Percentiles rank a stretch among this genome's conserved stretches.
These are phyloP conservation scores for Aptenodytes forsteri DNA, from an alignment of 2,113 vertebrate genomes.

Conservation along the genomic window DNA sequence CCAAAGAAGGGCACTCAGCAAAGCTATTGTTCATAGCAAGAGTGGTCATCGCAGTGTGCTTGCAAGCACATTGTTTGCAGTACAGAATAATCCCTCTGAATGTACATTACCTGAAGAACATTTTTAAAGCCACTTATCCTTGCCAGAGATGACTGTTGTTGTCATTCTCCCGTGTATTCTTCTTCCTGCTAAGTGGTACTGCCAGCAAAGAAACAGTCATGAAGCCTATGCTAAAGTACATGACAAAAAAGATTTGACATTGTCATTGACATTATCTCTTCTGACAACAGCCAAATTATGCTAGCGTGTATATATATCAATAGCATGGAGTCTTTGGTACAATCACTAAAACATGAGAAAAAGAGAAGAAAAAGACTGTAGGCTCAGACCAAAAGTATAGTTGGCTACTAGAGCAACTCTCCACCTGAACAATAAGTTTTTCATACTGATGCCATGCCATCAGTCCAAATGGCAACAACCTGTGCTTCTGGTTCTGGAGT, in stretches of 20 bases:
- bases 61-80: not conserved
- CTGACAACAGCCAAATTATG: not conserved
- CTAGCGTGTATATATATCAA: not conserved
- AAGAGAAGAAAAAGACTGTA: not conserved
- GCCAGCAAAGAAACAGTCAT: not conserved
- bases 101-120: not conserved
- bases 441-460: not conserved
- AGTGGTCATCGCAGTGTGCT: not conserved
- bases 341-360: not conserved
- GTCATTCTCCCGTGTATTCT: not conserved
- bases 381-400: not conserved
- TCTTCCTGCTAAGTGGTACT: not conserved
- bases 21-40: not conserved
- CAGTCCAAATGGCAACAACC: not conserved
- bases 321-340: not conserved
- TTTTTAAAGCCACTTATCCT: not conserved
- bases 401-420: not conserved
- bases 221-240: not conserved
- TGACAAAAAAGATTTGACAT: not conserved
- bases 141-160: not conserved
- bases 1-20: not conserved
- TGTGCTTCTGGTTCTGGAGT: not conserved
- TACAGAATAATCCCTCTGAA: conserved; percentile 10
- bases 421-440: not conserved
- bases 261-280: not conserved